Percentiles rank a stretch among this genome's conserved stretches.
Evolutionary conservation across 2,888 invertebrate species (phyloP).

Genomic region (Volucella zonaria): DNA sequence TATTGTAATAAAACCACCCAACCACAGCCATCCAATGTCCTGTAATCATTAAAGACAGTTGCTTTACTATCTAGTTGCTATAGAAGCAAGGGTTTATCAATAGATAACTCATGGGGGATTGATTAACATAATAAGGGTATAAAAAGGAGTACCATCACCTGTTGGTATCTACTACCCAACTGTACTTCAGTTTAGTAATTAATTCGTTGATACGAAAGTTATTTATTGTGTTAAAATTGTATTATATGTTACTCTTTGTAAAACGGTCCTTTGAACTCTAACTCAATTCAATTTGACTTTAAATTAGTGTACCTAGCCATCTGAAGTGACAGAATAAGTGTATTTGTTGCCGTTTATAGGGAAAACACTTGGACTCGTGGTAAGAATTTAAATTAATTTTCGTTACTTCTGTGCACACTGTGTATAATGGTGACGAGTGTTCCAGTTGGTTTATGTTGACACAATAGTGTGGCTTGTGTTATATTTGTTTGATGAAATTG

Average conservation of each 20-base stretch:
- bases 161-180: constrained; percentile 55
- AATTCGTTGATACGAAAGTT: constrained; percentile 40
- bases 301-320: constrained; percentile 22
- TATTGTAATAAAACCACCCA: constrained; percentile 23
- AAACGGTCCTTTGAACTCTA: constrained; percentile 1
- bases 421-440: constrained; percentile 29
- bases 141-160: constrained; percentile 67
- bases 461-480: constrained; percentile 58
- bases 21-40: constrained; percentile 51
- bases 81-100: constrained; percentile 61
- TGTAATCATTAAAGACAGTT: constrained; percentile 33
- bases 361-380: constrained; percentile 53
- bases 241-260: background rate
- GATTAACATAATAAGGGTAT: constrained; percentile 67
- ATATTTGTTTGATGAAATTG: constrained; percentile 57
- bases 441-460: constrained; percentile 53
- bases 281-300: background rate
- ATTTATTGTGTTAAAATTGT: constrained; percentile 17
- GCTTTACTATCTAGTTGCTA: constrained; percentile 61
- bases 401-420: constrained; percentile 17
- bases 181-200: constrained; percentile 50
- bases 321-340: constrained; percentile 23
- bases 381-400: constrained; percentile 67
- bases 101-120: constrained; percentile 44
- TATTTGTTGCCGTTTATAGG: constrained; percentile 25